Evolutionary conservation across 2,888 invertebrate genomes (phyloP), one percentile per base, ranked within the genome.

Genomic region (Torymus auratus): DNA sequence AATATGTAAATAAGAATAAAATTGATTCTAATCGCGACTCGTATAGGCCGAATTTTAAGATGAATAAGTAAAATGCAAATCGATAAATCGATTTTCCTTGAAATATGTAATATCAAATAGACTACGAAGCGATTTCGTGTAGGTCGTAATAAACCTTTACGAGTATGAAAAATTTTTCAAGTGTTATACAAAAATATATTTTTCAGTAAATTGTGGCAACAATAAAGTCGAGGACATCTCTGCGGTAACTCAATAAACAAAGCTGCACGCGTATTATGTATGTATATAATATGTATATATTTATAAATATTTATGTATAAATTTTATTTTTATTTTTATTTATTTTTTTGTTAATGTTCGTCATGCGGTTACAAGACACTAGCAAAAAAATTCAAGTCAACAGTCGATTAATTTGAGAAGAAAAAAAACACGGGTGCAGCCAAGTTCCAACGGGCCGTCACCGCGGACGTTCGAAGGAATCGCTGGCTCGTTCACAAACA

Each of bases 341-440:
- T 28, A 2, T 28, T 5, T 28, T 28, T 82, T 82, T 84, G 85
- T 86, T 86, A 85, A 85, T 86, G 62, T 71, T 84, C 12, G 75
- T 85, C 88, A 90, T 90, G 90, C 90, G 84, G 89, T 90, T 90
- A 90, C 86, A 86, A 83, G 85, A 88, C 86, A 87, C 85, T 88
- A 87, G 88, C 89, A 89, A 87, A 88, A 84, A 73, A 69, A 74
- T 67, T 86, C 87, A 89, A 87, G 83, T 88, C 87, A 88, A 88
- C 88, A 88, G 84, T 86, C 86, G 84, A 88, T 88, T 89, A 88
- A 88, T 88, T 88, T 78, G 83, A 86, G 86, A 87, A 87, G 7
- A 28, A 28, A 7, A 28, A 28, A 28, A 28, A 28, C 28, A 28
- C 85, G 85, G 86, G 86, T 88, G 89, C 89, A 89, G 87, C 84